Conservation (phyloP, 2,113 vertebrate genomes). For the Anarhynchus alexandrinus region DNA sequence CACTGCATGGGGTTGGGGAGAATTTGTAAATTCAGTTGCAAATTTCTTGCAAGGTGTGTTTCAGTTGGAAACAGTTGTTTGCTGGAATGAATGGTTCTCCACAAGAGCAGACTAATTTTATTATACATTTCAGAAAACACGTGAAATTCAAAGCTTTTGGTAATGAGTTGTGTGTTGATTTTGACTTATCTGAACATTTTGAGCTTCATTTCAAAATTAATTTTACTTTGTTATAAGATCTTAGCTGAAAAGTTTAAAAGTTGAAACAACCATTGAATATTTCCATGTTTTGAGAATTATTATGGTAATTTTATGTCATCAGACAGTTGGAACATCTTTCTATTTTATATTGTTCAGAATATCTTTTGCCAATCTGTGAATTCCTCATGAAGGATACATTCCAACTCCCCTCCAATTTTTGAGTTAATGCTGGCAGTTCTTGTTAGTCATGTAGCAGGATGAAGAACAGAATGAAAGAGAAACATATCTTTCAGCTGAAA, state of each 20-base stretch:
- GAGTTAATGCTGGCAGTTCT: not conserved
- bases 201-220: not conserved
- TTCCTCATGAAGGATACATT: not conserved
- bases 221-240: not conserved
- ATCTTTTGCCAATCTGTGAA: conserved; percentile 3
- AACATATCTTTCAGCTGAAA: not conserved
- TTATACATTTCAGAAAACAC: not conserved
- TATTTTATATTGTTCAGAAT: not conserved
- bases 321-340: not conserved
- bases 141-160: not conserved
- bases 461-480: not conserved
- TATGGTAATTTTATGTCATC: not conserved
- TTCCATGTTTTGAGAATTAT: not conserved
- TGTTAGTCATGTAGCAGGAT: not conserved
- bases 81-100: not conserved
- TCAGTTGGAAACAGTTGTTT: not conserved
- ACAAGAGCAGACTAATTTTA: not conserved
- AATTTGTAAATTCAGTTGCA: not conserved
- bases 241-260: not conserved
- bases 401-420: not conserved
- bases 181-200: not conserved
- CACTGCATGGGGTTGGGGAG: not conserved
- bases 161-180: not conserved
- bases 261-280: not conserved
- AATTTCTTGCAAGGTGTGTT: not conserved